Evolutionary conservation across 2,888 invertebrate genomes (phyloP).

Genomic region (Platycheirus rosarum): DNA sequence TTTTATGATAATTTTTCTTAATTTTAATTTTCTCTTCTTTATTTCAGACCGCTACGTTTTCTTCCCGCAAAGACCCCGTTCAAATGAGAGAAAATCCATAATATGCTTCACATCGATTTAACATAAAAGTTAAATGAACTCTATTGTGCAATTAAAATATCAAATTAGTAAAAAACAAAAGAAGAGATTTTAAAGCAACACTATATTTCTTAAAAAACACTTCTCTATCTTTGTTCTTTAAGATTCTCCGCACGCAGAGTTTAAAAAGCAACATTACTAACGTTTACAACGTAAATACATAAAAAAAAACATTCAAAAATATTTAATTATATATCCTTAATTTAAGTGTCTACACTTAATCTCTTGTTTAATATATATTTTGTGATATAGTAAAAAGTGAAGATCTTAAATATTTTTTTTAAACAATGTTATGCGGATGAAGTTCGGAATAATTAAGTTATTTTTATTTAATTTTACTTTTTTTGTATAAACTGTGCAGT

Average conservation of each 20-base stretch:
- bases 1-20: too few species aligned
- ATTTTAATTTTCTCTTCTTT: constrained; percentile 7
- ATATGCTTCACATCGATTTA: constrained; percentile 56
- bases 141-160: constrained; percentile 71
- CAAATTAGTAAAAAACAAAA: constrained; percentile 32
- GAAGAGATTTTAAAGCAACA: constrained; percentile 37
- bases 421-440: too few species aligned
- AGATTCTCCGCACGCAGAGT: constrained; percentile 49
- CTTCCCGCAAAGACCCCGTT: constrained; percentile 43
- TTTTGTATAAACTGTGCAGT: too few species aligned
- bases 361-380: constrained; percentile 12
- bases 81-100: constrained; percentile 34
- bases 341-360: constrained; percentile 31
- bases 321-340: constrained; percentile 26
- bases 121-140: constrained; percentile 73
- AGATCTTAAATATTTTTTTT: constrained; percentile 20
- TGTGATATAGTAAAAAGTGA: constrained; percentile 13
- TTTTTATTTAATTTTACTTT: too few species aligned
- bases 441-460: too few species aligned
- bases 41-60: constrained; percentile 18
- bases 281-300: constrained; percentile 8
- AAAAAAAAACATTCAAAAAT: constrained; percentile 23
- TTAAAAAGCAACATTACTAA: constrained; percentile 24
- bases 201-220: constrained; percentile 39
- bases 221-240: constrained; percentile 24